A percentile compares a stretch with the other conserved stretches of the same genome.
Evolutionary conservation across 1,140 invertebrate species (phyloP).

Genomic region (Lineus longissimus): DNA sequence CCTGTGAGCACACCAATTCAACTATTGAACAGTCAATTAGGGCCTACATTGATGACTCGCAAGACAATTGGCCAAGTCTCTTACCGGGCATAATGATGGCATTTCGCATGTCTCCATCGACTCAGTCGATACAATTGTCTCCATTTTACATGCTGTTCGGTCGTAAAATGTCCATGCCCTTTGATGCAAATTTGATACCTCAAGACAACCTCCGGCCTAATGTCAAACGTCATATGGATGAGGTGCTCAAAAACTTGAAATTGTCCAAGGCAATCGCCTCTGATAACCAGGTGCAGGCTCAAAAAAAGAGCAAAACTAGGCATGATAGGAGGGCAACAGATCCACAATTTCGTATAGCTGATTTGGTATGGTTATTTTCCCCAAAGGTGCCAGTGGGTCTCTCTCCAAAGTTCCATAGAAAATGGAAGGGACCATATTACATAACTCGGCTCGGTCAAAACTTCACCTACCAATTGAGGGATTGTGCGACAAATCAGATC

Average conservation of each 20-base stretch:
- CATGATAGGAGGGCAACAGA: background rate
- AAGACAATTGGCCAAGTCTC: background rate
- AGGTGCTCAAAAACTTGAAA: background rate
- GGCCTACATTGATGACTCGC: background rate
- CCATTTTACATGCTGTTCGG: slow-evolving; percentile 4
- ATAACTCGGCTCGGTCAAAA: slow-evolving; percentile 2
- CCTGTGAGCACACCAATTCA: background rate
- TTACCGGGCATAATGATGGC: slow-evolving; percentile 4
- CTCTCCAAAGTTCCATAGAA: background rate
- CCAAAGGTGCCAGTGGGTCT: background rate
- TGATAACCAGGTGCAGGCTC: background rate
- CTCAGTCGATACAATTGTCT: background rate
- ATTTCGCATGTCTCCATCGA: background rate
- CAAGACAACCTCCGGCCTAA: background rate
- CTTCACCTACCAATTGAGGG: slow-evolving; percentile 14
- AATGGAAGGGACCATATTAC: background rate
- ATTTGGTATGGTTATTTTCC: background rate
- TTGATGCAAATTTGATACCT: background rate
- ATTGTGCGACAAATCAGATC: background rate
- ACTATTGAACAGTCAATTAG: background rate
- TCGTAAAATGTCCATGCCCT: background rate
- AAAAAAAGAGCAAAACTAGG: background rate
- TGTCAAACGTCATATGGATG: background rate
- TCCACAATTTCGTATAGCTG: background rate
- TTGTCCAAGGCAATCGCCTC: background rate